Evolutionary conservation across 2,797 vertebrate genomes (phyloP).

Genomic region (Eleutherodactylus coqui): DNA sequence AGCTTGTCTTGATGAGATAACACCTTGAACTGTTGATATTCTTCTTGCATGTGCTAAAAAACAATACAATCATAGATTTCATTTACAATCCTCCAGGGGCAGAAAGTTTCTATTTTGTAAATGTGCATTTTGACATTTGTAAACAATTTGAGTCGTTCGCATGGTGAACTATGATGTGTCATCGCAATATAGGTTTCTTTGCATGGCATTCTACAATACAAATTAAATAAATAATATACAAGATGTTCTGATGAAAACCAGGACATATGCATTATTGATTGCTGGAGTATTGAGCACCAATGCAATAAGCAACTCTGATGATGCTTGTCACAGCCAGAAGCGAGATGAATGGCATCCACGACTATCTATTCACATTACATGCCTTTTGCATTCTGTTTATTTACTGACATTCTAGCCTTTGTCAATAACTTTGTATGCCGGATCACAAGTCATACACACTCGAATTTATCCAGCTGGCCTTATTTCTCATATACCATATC

Average conservation of each 20-base stretch:
- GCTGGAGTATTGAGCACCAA: slow-evolving; percentile 37
- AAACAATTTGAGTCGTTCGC: not conserved
- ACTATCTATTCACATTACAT: slow-evolving; percentile 23
- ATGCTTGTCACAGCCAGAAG: slow-evolving; percentile 46
- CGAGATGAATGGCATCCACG: slow-evolving; percentile 41
- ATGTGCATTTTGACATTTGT: not conserved
- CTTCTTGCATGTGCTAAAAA: not conserved
- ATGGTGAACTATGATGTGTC: not conserved
- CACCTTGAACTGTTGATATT: not conserved
- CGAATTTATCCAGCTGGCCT: not conserved
- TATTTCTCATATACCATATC: not conserved
- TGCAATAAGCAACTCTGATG: slow-evolving; percentile 57
- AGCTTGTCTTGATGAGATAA: no score
- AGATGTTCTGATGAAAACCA: slow-evolving; percentile 40
- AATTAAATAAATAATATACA: slow-evolving; percentile 49
- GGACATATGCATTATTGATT: slow-evolving; percentile 54
- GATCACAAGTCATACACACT: not conserved
- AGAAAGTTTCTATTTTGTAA: not conserved
- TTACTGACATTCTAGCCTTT: slow-evolving; percentile 3
- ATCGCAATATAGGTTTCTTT: not conserved
- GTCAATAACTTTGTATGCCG: not conserved
- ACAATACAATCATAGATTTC: not conserved
- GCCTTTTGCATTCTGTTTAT: slow-evolving; percentile 17
- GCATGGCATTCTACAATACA: slow-evolving; percentile 11
- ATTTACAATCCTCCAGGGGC: not conserved